Percentiles rank a stretch among this genome's conserved stretches.
These are phyloP conservation scores for Scaptomyza polygonia DNA, from an alignment of 2,888 invertebrate genomes.

Conservation along the genomic window DNA sequence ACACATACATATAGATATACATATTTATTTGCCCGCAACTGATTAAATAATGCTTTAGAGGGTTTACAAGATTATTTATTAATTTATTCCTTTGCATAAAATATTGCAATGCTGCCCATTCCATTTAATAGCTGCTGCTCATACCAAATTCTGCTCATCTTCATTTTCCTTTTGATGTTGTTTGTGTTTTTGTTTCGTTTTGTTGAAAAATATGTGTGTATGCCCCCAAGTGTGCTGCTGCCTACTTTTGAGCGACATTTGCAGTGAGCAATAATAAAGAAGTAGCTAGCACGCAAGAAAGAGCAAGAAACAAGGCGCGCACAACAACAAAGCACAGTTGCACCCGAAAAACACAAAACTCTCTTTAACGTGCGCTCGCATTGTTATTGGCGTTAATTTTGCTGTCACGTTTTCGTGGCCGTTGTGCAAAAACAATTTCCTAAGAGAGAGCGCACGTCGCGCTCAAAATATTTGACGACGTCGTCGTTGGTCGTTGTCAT, in stretches of 20 bases:
- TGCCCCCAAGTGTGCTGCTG: constrained; percentile 37
- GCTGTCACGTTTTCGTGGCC: constrained; percentile 43
- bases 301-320: constrained; percentile 5
- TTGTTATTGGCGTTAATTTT: constrained; percentile 73
- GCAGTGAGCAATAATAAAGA: constrained; percentile 11
- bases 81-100: constrained; percentile 14
- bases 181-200: constrained; percentile 4
- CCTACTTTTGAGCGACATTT: constrained; percentile 53
- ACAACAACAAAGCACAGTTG: constrained; percentile 29
- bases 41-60: constrained; percentile 24
- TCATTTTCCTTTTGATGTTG: not conserved
- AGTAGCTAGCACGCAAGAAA: constrained; percentile 8
- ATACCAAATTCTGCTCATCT: not conserved
- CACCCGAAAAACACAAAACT: constrained; percentile 35
- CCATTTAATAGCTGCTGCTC: constrained; percentile 2
- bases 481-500: constrained; percentile 37
- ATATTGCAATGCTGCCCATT: constrained; percentile 33
- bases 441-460: constrained; percentile 57
- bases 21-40: constrained; percentile 4
- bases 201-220: not conserved
- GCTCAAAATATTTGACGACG: constrained; percentile 59
- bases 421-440: constrained; percentile 62
- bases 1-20: not conserved
- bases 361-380: constrained; percentile 35
- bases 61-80: constrained; percentile 43